Evolutionary conservation across 2,113 vertebrate genomes (phyloP).

Genomic region (Oryzias woworae): DNA sequence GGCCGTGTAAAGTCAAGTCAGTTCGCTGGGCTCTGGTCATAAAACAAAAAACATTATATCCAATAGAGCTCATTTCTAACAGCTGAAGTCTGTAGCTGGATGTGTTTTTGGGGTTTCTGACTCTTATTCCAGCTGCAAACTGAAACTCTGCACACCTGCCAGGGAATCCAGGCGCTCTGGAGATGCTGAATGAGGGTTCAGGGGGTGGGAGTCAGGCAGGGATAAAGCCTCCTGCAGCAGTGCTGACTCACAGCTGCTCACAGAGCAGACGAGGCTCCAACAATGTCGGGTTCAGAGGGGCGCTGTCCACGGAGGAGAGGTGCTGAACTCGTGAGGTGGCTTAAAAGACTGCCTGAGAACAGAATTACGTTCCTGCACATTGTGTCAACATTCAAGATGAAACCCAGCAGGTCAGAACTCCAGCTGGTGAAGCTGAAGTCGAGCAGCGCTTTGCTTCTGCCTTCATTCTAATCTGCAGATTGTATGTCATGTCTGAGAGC

Average conservation of each 20-base stretch:
- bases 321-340: background rate
- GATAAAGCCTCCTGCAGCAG: conserved; percentile 44
- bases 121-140: background rate
- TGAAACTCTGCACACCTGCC: conserved; percentile 29
- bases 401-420: background rate
- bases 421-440: too few species aligned
- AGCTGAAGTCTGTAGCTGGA: background rate
- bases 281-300: background rate
- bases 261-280: background rate
- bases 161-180: conserved; percentile 31
- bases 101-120: too few species aligned
- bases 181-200: conserved; percentile 6
- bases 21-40: too few species aligned
- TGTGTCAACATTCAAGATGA: background rate
- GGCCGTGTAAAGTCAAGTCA: too few species aligned
- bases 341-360: background rate
- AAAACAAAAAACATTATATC: too few species aligned
- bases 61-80: too few species aligned
- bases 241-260: conserved; percentile 34
- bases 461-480: too few species aligned
- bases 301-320: conserved; percentile 1
- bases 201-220: conserved; percentile 7
- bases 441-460: too few species aligned
- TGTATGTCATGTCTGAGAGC: too few species aligned
- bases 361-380: background rate